These are phyloP conservation scores for Danaus melanippus DNA, from an alignment of 1,140 invertebrate species.

Conservation along the genomic window DNA sequence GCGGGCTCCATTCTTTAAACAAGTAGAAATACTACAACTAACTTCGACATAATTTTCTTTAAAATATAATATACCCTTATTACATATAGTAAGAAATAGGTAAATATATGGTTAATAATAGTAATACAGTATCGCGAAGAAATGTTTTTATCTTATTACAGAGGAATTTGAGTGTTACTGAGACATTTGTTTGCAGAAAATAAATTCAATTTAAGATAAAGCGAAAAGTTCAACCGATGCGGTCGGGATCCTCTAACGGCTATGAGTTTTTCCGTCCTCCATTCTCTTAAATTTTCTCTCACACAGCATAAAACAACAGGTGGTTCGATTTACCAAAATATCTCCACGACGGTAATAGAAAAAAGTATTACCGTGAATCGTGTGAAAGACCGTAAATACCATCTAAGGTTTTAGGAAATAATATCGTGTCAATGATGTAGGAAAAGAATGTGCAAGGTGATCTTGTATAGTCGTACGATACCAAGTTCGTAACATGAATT, in stretches of 20 bases:
- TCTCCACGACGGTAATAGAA: not conserved
- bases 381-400: no score
- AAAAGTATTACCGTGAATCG: not conserved
- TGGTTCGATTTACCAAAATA: constrained; percentile 34
- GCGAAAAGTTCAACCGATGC: not conserved
- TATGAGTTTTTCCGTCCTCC: constrained; percentile 15
- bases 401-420: constrained; percentile 5
- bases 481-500: constrained; percentile 8
- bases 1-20: no score
- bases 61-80: no score
- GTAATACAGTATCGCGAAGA: no score
- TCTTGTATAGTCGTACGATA: constrained; percentile 7
- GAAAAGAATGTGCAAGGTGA: constrained; percentile 16
- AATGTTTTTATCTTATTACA: no score
- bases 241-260: not conserved
- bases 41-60: no score
- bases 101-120: no score
- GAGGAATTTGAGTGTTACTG: no score
- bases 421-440: constrained; percentile 10
- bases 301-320: constrained; percentile 47
- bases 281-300: constrained; percentile 51
- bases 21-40: no score
- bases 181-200: no score
- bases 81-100: no score
- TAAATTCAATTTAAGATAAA: not conserved